Evolutionary conservation across 37 sponge, comb jelly and placozoan species (phyloP).

Genomic region (Aphrocallistes beatrix): DNA sequence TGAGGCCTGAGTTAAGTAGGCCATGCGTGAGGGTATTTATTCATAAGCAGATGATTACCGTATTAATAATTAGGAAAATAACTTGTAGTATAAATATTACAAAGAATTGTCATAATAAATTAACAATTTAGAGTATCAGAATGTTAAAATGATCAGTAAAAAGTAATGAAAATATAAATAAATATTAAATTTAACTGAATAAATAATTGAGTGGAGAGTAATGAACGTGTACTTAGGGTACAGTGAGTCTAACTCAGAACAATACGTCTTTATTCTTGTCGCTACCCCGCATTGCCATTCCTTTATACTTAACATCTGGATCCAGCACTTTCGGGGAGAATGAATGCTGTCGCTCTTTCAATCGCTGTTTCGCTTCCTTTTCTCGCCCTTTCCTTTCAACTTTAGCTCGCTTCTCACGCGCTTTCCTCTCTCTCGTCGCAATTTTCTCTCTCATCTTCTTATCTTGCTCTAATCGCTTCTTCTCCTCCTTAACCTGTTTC

Average conservation of each 20-base stretch:
- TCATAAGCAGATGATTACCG: too few relatives aligned
- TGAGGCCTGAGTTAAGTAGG: too few relatives aligned
- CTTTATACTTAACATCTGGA: not conserved
- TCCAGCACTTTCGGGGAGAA: not conserved
- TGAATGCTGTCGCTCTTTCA: not conserved
- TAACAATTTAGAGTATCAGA: too few relatives aligned
- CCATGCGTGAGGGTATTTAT: too few relatives aligned
- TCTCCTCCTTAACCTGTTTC: not conserved
- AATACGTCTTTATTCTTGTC: slow-evolving; percentile 2
- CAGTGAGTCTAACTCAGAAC: not conserved
- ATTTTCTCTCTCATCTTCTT: not conserved
- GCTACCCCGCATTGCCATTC: not conserved
- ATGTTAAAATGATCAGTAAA: not conserved
- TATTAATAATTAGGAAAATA: too few relatives aligned
- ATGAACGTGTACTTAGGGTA: not conserved
- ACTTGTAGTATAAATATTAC: too few relatives aligned
- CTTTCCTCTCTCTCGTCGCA: not conserved
- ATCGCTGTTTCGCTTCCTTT: slow-evolving; percentile 12
- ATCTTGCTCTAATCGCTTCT: not conserved
- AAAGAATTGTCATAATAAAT: too few relatives aligned
- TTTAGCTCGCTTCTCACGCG: slow-evolving; percentile 2
- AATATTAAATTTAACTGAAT: not conserved
- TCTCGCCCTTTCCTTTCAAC: not conserved
- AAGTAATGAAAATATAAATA: not conserved
- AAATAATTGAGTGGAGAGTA: not conserved